Conservation (phyloP, 2,113 vertebrate genomes). For the Merops nubicus region DNA sequence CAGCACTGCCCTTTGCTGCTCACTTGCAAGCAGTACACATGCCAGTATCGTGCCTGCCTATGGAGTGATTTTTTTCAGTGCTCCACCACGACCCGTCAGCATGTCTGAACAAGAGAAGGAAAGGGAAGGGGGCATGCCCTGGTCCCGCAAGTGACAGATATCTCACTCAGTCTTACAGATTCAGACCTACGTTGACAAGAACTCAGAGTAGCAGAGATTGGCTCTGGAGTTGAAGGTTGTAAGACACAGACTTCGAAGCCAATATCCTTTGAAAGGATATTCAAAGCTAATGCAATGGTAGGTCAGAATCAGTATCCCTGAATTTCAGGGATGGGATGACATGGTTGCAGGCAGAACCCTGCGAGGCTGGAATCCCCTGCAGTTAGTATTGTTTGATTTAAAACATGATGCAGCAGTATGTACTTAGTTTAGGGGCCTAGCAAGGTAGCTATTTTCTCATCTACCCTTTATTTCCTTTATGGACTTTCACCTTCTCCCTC, state of each 20-base stretch:
- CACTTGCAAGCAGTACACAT: fast-evolving
- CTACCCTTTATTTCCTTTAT: background rate
- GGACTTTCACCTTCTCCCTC: background rate
- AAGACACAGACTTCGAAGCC: background rate
- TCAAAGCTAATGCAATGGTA: background rate
- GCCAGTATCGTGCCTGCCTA: fast-evolving
- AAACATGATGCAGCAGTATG: background rate
- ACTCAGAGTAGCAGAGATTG: background rate
- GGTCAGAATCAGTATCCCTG: background rate
- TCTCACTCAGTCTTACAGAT: background rate
- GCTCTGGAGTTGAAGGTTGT: background rate
- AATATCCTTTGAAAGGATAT: background rate
- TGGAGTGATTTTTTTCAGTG: background rate
- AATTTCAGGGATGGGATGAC: background rate
- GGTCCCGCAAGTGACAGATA: background rate
- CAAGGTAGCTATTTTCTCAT: background rate
- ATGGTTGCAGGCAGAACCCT: background rate
- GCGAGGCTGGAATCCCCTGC: background rate
- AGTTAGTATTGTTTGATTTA: background rate
- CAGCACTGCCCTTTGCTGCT: background rate
- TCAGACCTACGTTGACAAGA: background rate
- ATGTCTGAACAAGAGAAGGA: background rate
- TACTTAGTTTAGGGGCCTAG: background rate
- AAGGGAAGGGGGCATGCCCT: background rate
- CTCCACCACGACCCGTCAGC: background rate